Conservation (phyloP, 2,797 vertebrate species). For the Tolypeutes matacus region DNA sequence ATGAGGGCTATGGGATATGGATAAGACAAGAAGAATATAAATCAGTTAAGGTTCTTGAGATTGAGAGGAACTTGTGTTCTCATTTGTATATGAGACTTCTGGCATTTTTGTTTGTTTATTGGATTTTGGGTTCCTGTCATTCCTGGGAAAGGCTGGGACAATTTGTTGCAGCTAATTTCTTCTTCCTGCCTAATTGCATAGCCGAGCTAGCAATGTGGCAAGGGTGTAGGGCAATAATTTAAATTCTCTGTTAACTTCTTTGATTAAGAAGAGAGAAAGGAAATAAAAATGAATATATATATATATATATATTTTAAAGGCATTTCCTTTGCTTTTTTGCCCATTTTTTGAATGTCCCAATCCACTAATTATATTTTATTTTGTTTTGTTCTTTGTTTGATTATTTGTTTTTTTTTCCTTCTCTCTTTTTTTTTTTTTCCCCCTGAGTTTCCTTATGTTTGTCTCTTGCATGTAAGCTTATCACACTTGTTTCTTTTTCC, state of each 20-base stretch:
- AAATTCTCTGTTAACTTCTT: neutral
- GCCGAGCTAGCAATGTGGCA: neutral
- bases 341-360: too few species aligned
- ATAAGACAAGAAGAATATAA: neutral
- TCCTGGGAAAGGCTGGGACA: neutral
- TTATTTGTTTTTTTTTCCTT: too few species aligned
- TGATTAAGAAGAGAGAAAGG: neutral
- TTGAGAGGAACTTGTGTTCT: neutral
- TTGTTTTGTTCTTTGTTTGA: too few species aligned
- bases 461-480: too few species aligned
- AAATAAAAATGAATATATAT: too few species aligned
- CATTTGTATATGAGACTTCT: neutral
- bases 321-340: too few species aligned
- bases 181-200: neutral
- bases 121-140: neutral
- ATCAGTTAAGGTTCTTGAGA: neutral
- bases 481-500: too few species aligned
- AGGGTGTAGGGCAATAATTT: neutral
- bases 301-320: too few species aligned
- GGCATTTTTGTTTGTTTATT: neutral
- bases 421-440: too few species aligned
- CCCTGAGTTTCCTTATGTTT: too few species aligned
- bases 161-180: neutral
- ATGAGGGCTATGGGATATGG: neutral
- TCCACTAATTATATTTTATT: too few species aligned